Percentiles rank a stretch among this genome's conserved stretches.
Evolutionary conservation across 2,888 invertebrate species (phyloP).

Genomic region (Incurvaria masculella): DNA sequence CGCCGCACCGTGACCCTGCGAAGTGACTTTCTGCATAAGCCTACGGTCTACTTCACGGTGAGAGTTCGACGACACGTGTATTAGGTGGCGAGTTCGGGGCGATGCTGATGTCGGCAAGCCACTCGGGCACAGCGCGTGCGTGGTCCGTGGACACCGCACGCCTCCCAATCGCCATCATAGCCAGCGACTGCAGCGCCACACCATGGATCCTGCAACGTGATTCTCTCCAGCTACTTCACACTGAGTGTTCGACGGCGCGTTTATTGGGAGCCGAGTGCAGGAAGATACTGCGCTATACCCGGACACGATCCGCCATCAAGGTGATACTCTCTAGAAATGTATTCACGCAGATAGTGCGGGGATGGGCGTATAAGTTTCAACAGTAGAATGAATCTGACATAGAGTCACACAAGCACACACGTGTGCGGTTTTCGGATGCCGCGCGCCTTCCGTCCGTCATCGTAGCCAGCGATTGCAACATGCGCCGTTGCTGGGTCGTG

Average conservation of each 20-base stretch:
- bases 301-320: constrained; percentile 75
- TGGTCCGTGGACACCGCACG: constrained; percentile 79
- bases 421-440: constrained; percentile 79
- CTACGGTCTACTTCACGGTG: constrained; percentile 68
- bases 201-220: constrained; percentile 71
- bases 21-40: constrained; percentile 19
- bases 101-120: constrained; percentile 81
- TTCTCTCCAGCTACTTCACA: too few relatives aligned
- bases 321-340: constrained; percentile 70
- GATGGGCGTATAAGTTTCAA: too few relatives aligned
- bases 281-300: constrained; percentile 77
- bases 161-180: constrained; percentile 76
- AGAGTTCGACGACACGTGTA: constrained; percentile 66
- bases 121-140: too few relatives aligned
- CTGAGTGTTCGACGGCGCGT: too few relatives aligned
- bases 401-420: too few relatives aligned
- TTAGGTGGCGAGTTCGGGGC: constrained; percentile 71
- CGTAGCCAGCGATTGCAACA: constrained; percentile 68
- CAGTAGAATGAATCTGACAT: too few relatives aligned
- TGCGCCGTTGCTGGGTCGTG: too few relatives aligned
- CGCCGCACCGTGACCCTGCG: constrained; percentile 70
- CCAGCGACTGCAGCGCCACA: constrained; percentile 67
- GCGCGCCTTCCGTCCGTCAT: constrained; percentile 78
- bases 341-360: too few relatives aligned
- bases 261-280: too few relatives aligned